phyloP scores from a whole-genome alignment of 2,888 invertebrate genomes.

The Chrysolina americana region DNA sequence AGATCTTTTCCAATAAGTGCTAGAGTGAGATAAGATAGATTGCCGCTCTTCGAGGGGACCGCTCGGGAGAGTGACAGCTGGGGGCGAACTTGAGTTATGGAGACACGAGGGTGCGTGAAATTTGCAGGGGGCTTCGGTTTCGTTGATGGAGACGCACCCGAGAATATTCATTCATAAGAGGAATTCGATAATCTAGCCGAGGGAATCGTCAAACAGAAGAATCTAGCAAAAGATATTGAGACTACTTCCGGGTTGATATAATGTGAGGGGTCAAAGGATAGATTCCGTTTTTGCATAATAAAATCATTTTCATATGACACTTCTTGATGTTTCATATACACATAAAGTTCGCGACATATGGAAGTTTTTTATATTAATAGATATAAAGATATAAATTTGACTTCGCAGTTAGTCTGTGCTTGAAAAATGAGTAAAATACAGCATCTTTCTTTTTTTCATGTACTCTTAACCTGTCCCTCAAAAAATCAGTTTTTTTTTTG shows the following conservation, averaged over 20 bases:
- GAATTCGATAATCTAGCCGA: neutral
- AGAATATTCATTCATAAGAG: neutral
- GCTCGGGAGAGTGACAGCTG: slow-evolving; percentile 10
- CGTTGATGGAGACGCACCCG: slow-evolving; percentile 3
- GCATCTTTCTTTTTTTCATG: no score
- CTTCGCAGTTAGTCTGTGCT: no score
- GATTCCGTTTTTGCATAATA: no score
- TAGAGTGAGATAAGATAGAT: slow-evolving; percentile 28
- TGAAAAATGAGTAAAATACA: no score
- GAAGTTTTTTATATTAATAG: no score
- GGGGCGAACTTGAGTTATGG: slow-evolving; percentile 28
- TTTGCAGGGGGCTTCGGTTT: slow-evolving; percentile 7
- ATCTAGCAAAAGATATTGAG: neutral
- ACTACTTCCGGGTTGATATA: neutral
- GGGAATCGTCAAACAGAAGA: neutral
- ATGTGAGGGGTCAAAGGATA: neutral
- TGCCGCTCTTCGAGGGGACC: slow-evolving; percentile 5
- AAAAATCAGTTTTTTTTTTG: no score
- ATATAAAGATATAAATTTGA: no score
- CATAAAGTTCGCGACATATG: no score
- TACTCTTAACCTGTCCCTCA: no score
- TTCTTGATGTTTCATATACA: no score
- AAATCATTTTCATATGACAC: no score
- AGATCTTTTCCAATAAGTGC: slow-evolving; percentile 50
- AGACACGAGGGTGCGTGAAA: slow-evolving; percentile 7